Conservation (phyloP, 2,888 invertebrate species). For the Cheilosia scutellata region DNA sequence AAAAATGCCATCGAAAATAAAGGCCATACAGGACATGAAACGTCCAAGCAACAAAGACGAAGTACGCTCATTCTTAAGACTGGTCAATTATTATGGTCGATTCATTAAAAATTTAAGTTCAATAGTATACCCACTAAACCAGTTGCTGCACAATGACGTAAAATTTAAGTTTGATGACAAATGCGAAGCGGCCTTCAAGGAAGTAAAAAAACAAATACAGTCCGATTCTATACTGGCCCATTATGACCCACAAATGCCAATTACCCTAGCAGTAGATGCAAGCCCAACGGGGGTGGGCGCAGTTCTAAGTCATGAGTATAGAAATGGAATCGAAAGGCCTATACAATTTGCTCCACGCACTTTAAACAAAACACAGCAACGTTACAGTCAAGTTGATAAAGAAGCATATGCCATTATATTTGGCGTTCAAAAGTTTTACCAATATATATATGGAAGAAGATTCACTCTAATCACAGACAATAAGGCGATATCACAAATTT, state of each 20-base stretch:
- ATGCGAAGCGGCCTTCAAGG: slow-evolving; percentile 75
- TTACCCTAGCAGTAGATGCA: no score
- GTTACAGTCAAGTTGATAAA: slow-evolving; percentile 67
- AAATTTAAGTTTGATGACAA: slow-evolving; percentile 75
- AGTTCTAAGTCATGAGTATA: no score
- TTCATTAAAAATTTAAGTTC: slow-evolving; percentile 78
- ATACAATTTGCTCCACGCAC: slow-evolving; percentile 58
- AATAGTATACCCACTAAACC: slow-evolving; percentile 77
- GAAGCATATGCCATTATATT: slow-evolving; percentile 81
- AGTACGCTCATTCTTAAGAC: slow-evolving; percentile 77
- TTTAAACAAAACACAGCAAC: slow-evolving; percentile 51
- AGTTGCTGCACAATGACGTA: slow-evolving; percentile 74
- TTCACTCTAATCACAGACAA: slow-evolving; percentile 77
- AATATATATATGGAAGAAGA: slow-evolving; percentile 81
- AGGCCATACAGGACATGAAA: no score
- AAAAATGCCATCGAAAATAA: slow-evolving; percentile 78
- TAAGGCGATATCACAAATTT: slow-evolving; percentile 75
- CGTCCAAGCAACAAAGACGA: slow-evolving; percentile 75
- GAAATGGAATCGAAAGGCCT: background rate
- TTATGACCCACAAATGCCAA: no score
- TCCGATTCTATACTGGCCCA: slow-evolving; percentile 63
- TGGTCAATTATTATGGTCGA: slow-evolving; percentile 79
- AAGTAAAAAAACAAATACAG: slow-evolving; percentile 75
- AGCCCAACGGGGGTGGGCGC: no score
- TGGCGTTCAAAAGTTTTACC: slow-evolving; percentile 81